Evolutionary conservation across 2,113 vertebrate genomes (phyloP).

Genomic region (Chrysemys picta): DNA sequence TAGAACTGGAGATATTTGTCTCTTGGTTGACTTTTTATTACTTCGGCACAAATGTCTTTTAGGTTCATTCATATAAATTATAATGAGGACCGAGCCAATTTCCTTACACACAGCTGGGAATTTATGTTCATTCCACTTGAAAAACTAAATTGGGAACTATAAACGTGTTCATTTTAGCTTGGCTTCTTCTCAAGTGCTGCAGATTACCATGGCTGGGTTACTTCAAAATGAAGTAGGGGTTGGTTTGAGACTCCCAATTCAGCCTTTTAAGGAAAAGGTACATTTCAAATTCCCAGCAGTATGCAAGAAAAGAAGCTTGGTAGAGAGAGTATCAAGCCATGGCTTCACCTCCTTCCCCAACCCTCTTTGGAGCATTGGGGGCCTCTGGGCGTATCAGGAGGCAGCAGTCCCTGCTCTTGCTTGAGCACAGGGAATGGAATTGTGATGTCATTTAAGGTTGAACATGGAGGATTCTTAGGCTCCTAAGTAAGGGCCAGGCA

Average conservation of each 20-base stretch:
- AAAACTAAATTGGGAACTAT: not conserved
- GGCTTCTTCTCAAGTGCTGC: not conserved
- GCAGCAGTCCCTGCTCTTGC: not conserved
- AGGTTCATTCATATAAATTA: not conserved
- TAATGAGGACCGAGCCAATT: not conserved
- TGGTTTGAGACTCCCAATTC: not conserved
- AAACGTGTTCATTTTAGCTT: not conserved
- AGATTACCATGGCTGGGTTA: not conserved
- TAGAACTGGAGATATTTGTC: not conserved
- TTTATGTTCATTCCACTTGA: not conserved
- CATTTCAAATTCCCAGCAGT: not conserved
- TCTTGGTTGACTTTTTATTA: not conserved
- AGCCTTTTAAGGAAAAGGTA: not conserved
- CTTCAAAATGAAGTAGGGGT: not conserved
- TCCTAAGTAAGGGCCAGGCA: not conserved
- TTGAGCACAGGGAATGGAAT: not conserved
- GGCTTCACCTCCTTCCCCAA: not conserved
- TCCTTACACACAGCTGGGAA: not conserved
- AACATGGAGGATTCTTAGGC: not conserved
- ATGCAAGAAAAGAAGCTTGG: not conserved
- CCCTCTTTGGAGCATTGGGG: not conserved
- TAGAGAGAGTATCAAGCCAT: not conserved
- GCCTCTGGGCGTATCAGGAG: not conserved
- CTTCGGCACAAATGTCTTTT: not conserved
- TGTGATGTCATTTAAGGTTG: not conserved